A percentile compares a stretch with the other conserved stretches of the same genome.
phyloP scores from a whole-genome alignment of 2,888 invertebrate species.

The Osmoderma eremita region DNA sequence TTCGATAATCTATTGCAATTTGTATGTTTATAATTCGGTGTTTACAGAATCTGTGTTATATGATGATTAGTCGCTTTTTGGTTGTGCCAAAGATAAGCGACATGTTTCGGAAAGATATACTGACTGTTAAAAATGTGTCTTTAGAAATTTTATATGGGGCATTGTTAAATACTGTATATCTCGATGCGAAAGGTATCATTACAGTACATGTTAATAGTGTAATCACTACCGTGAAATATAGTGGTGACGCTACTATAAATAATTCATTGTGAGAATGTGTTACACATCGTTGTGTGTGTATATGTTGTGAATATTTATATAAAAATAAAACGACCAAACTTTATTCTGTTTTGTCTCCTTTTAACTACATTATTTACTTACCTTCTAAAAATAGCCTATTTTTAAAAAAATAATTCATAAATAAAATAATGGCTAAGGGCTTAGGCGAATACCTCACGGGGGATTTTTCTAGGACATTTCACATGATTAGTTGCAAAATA shows the following conservation, averaged over 20 bases:
- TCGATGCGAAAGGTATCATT: conserved; percentile 14
- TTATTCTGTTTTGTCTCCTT: background rate
- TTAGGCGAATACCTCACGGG: no score
- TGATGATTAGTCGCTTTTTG: background rate
- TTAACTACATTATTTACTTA: no score
- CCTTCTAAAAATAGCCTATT: no score
- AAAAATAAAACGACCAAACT: conserved; percentile 15
- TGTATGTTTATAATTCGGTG: conserved; percentile 19
- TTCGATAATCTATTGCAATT: conserved; percentile 16
- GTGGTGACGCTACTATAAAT: conserved; percentile 23
- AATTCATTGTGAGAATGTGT: conserved; percentile 8
- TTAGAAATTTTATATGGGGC: conserved; percentile 31
- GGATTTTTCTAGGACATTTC: no score
- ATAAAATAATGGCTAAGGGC: no score
- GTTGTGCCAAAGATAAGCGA: conserved; percentile 1
- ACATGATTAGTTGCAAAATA: no score
- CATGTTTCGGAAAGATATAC: conserved; percentile 14
- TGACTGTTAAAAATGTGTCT: conserved; percentile 24
- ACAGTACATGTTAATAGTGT: conserved; percentile 16
- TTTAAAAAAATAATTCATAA: no score
- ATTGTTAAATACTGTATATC: conserved; percentile 21
- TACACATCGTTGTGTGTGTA: conserved; percentile 3
- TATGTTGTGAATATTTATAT: conserved; percentile 30
- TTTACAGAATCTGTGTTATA: conserved; percentile 3
- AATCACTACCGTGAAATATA: conserved; percentile 2